Evolutionary conservation across 2,888 invertebrate species (phyloP), one percentile per base, ranked within the genome.

Genomic region (Dasypogon diadema): DNA sequence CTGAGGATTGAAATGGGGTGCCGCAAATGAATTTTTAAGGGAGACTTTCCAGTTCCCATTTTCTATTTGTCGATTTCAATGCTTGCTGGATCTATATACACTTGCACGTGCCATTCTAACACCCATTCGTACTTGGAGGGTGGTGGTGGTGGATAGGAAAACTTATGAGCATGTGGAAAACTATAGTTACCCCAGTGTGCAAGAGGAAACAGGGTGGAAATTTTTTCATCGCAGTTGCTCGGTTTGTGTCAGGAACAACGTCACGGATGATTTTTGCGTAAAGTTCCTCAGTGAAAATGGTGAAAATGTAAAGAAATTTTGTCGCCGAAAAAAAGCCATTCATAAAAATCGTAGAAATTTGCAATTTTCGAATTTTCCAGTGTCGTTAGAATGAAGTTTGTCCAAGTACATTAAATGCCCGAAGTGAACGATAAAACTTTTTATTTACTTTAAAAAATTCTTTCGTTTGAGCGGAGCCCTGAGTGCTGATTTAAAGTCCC

Each of bases 191-290:
- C 42, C 42, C 42, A 42, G n/a, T n/a, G 8, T 12, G n/a, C 12
- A 42, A 42, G 42, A 42, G 42, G 42, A 42, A 42, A 42, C n/a
- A n/a, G 42, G 42, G 42, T 42, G 42, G n/a, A 42, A 42, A 42
- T 12, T 6, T 8, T 6, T 42, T 42, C 42, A 42, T 6, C 42
- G n/a, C 42, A 42, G 42, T 42, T 1, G 42, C 12, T 42, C 42
- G 42, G 42, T 42, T 42, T 42, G n/a, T 12, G 42, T 42, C 42
- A 42, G n/a, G 42, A 42, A 42, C 12, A n/a, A 42, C 8, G 42
- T 42, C 42, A 42, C 42, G 42, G 42, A 12, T 12, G 42, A 6
- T 42, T 42, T 42, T 0, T 12, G n/a, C 42, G 42, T n/a, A 12
- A 2, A 12, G 8, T 42, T 42, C 3, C 12, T 12, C n/a, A 42